Evolutionary conservation across 2,113 vertebrate genomes (phyloP), one percentile per base, ranked within the genome.

Genomic region (Halcyon senegalensis): DNA sequence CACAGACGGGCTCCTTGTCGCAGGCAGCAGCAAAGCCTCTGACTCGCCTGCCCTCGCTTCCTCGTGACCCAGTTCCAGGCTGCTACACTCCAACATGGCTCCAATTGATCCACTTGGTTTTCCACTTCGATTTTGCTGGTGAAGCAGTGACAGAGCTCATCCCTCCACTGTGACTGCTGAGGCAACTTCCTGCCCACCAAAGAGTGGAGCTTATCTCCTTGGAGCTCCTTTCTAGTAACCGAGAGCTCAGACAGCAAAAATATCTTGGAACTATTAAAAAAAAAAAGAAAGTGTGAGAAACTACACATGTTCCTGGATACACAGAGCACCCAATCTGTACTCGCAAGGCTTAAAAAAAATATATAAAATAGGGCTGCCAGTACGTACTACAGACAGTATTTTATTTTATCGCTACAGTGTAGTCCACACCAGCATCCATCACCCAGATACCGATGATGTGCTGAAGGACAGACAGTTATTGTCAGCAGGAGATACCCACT

Each of bases 241-340:
- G 89, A 46, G 67, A 96, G 70, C 85, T 27, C 93, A 93, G 78
- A 56, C 75, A 77, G 91, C 70, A 95, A 91, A 97, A 95, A 93
- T 90, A 95, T 63, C 95, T 33, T 48, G 69, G 62, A 90, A 63
- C 27, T 41, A 86, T 85, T 96, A 53, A 89, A 92, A 89, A 92
- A 92, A 92, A 93, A 92, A 82, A 76, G 77, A 27, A 89, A 91
- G 91, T 77, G 91, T 95, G 88, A 73, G 80, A 94, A 94, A 64
- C 74, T 68, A 79, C 88, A 84, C 0, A 3, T 31, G 59, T 87
- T 95, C 84, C 74, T 93, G 90, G 69, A 94, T 68, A 77, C 46
- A 79, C 41, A 92, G 68, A 92, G 66, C 84, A 80, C 66, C 72
- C 90, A 90, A 62, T 84, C 85, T 80, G 87, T 43, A 94, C 62